Evolutionary conservation across 2,797 vertebrate genomes (phyloP), one percentile per base, ranked within the genome.

Genomic region (Sandelia bainsii): DNA sequence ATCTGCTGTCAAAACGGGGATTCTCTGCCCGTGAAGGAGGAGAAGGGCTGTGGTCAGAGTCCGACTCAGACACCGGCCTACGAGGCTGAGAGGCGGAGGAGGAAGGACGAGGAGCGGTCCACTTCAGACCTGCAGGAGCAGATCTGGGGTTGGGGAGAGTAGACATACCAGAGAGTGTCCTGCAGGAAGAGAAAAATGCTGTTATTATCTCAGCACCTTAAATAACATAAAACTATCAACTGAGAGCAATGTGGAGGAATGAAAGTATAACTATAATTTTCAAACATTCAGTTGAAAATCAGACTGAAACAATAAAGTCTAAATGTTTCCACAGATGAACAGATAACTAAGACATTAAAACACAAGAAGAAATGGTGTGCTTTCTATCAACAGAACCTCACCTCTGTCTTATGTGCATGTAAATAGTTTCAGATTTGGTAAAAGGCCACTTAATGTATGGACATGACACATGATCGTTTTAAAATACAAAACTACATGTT

Each of bases 1-100:
- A 95, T 95, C 91, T 88, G 80, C 75, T 65, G 62, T 94, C 91
- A 1, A 20, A 37, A 10, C 60, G 89, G 14, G 91, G 87, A 79
- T 81, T 93, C 23, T 77, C 79, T 48, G 78, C 88, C 62, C 82
- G 82, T 0, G 83, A 78, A 0, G 87, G 90, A 13, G 93, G 93
- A 46, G 93, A 92, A 0, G 40, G 37, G 17, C 91, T 94, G 27
- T 66, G 89, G 63, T 95, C 95, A 0, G 95, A 96, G 84, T 95
- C 95, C 0, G 95, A 95, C 0, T 95, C 94, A 0, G 94, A 95
- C 73, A 95, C 91, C 0, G 90, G 94, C 83, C 64, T 92, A 27
- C 90, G 94, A 1, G 95, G 93, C 22, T 86, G 84, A 0, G 93
- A 93, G 27, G 92, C 69, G 0, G 88, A 80, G 52, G 93, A 90